Percentiles rank a stretch among this genome's conserved stretches.
Evolutionary conservation across 2,113 vertebrate species (phyloP).

Genomic region (Dicrurus megarhynchus): DNA sequence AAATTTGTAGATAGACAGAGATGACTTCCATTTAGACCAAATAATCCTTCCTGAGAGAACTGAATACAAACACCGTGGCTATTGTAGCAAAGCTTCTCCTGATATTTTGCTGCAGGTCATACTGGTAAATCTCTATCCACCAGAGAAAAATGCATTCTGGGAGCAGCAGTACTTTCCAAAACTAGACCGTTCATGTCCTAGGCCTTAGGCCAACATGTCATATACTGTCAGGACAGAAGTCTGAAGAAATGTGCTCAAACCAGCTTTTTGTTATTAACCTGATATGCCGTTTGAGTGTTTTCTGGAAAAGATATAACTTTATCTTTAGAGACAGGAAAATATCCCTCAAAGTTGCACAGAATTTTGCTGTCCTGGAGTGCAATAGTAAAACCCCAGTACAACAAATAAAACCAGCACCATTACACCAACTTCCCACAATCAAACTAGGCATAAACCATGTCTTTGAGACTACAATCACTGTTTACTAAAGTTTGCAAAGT

Average conservation of each 20-base stretch:
- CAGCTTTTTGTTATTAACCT: neutral
- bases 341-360: neutral
- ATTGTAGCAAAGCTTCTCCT: neutral
- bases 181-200: neutral
- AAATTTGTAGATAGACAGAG: neutral
- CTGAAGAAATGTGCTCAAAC: neutral
- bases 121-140: neutral
- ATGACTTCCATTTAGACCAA: neutral
- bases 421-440: neutral
- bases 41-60: neutral
- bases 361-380: neutral
- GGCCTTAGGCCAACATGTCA: neutral
- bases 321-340: neutral
- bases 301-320: neutral
- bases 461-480: neutral
- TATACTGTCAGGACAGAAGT: neutral
- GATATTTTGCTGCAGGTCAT: neutral
- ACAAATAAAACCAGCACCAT: neutral
- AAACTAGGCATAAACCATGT: neutral
- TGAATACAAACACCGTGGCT: rapidly evolving
- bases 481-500: neutral
- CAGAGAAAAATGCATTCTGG: neutral
- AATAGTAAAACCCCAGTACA: neutral
- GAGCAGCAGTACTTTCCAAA: neutral
- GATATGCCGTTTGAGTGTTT: neutral